Evolutionary conservation across 2,797 vertebrate species (phyloP), one percentile per base, ranked within the genome.

Genomic region (Micrastur ruficollis): DNA sequence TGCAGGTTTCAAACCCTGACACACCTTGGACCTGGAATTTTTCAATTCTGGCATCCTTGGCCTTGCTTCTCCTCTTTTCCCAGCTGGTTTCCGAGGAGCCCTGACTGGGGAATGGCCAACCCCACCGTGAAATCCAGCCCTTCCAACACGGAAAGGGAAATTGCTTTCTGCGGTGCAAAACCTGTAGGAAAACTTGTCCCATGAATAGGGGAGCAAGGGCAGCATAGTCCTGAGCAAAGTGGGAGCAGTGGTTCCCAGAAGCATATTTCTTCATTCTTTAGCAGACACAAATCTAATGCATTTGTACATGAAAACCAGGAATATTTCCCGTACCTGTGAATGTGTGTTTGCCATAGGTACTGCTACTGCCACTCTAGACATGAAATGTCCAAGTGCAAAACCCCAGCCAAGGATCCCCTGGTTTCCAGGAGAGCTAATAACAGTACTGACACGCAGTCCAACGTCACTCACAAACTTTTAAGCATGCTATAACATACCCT

Each of bases 121-220:
- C 20, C 8, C 34, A 21, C 32, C 0, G 0, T 0, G 0, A 53
- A 16, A 34, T 40, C 34, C 50, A 59, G 7, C 8, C 20, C 15
- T 79, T n/a, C 42, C 71, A 36, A 4, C 0, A 16, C 1, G 0
- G 13, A 73, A 20, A 80, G 8, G 8, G 23, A 70, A 61, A 62
- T 23, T 12, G 6, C 5, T 63, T 46, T 50, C 47, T 6, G 16
- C 31, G 50, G 5, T 52, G 10, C 2, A 83, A 84, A 80, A 15
- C 4, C 15, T 11, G 3, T 5, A 2, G 32, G 22, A 61, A 87
- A 84, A 61, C 20, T n/a, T 14, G 13, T 61, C 53, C 49, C 25
- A 36, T 56, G 23, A 9, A 5, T 6, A 6, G 12, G 9, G 14
- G 7, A 52, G 14, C 25, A 29, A 23, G 9, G 8, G 5, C 40